phyloP scores from a whole-genome alignment of 2,113 vertebrate genomes.

The Rhynchomys soricoides region DNA sequence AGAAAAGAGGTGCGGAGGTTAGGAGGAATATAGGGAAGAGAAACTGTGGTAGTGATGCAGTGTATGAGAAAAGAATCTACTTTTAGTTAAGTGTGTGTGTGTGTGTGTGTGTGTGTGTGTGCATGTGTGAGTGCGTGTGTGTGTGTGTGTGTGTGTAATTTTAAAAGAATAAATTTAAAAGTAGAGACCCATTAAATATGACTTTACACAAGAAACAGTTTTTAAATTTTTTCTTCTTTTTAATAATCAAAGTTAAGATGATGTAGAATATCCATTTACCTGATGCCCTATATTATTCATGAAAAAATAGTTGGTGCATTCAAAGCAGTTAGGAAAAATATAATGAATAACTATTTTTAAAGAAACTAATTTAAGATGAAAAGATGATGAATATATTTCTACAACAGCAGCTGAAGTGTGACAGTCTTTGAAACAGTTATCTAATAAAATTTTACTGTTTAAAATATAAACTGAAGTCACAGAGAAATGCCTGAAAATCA shows the following conservation, averaged over 20 bases:
- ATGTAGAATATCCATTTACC: neutral
- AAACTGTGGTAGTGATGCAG: neutral
- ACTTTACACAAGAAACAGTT: neutral
- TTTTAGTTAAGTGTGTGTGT: neutral
- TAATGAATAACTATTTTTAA: neutral
- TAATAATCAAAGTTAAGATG: neutral
- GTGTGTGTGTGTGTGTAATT: no score
- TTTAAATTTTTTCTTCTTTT: neutral
- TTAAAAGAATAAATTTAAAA: neutral
- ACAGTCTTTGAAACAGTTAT: neutral
- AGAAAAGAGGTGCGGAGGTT: neutral
- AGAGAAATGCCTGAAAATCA: slow-evolving; percentile 18
- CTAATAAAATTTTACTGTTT: slow-evolving; percentile 7
- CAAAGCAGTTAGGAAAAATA: neutral
- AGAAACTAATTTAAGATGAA: slow-evolving; percentile 26
- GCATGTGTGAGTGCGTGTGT: no score
- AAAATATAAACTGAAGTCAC: slow-evolving; percentile 30
- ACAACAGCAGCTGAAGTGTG: neutral
- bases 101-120: no score
- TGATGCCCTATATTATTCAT: neutral
- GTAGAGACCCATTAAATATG: neutral
- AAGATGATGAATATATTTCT: slow-evolving; percentile 9
- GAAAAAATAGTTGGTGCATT: neutral
- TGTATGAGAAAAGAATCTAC: neutral
- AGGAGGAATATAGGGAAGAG: neutral